Percentiles rank a stretch among this genome's conserved stretches.
Evolutionary conservation across 2,888 invertebrate species (phyloP).

Genomic region (Tuta absoluta): DNA sequence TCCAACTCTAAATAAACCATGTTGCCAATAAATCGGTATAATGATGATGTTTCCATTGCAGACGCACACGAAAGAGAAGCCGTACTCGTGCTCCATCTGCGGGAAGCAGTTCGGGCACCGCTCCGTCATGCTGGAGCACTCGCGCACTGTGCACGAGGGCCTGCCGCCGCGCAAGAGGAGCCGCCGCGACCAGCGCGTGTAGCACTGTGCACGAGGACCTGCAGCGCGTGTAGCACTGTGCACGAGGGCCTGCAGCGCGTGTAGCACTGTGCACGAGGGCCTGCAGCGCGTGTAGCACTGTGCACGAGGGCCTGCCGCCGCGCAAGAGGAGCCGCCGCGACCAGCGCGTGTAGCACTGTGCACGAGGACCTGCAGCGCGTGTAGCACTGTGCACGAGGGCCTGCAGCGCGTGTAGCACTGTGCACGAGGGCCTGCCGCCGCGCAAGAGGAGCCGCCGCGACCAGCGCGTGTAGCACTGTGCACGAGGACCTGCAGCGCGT

Average conservation of each 20-base stretch:
- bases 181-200: not conserved
- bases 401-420: no score
- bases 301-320: not conserved
- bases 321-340: no score
- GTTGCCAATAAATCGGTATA: no score
- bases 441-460: no score
- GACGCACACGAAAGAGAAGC: constrained; percentile 19
- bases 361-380: not conserved
- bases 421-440: no score
- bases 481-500: no score
- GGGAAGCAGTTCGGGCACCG: constrained; percentile 16
- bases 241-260: not conserved
- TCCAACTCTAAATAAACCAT: no score
- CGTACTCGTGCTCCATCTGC: constrained; percentile 11
- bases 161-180: constrained; percentile 5
- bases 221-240: no score
- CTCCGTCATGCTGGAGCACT: constrained; percentile 18
- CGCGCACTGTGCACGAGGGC: not conserved
- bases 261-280: not conserved
- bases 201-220: not conserved
- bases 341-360: not conserved
- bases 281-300: no score
- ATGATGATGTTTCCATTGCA: not conserved
- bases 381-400: no score
- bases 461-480: no score